Evolutionary conservation across 2,888 invertebrate species (phyloP).

Genomic region (Drosophila sordidula): DNA sequence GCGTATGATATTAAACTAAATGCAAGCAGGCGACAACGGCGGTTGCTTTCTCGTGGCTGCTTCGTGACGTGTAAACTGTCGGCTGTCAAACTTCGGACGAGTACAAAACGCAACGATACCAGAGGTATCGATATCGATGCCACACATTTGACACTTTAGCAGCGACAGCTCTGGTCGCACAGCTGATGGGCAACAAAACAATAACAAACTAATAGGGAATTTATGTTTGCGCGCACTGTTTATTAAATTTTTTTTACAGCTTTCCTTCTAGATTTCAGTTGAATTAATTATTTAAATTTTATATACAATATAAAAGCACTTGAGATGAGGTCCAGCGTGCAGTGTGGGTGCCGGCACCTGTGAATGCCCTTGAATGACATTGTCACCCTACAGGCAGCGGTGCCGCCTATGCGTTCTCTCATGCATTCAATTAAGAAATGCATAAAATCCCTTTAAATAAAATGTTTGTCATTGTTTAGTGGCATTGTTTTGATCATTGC

Average conservation of each 20-base stretch:
- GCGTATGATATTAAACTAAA: constrained; percentile 52
- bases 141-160: background rate
- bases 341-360: constrained; percentile 43
- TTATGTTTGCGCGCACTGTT: constrained; percentile 17
- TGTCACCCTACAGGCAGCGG: constrained; percentile 62
- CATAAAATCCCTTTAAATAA: background rate
- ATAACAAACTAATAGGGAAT: constrained; percentile 41
- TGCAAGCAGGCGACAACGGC: constrained; percentile 26
- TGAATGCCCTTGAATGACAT: constrained; percentile 74
- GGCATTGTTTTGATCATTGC: background rate
- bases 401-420: constrained; percentile 3
- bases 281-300: background rate
- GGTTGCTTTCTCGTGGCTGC: constrained; percentile 68
- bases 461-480: background rate
- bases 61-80: constrained; percentile 83
- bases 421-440: background rate
- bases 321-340: background rate
- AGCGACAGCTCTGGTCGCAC: constrained; percentile 28
- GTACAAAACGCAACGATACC: constrained; percentile 25
- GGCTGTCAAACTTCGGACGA: constrained; percentile 78
- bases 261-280: background rate
- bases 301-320: background rate
- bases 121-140: constrained; percentile 17
- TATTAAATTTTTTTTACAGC: background rate
- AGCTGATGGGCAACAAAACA: constrained; percentile 53